A percentile compares a stretch with the other conserved stretches of the same genome.
Conservation (phyloP, 2,113 vertebrate genomes). For the Anguilla japonica region DNA sequence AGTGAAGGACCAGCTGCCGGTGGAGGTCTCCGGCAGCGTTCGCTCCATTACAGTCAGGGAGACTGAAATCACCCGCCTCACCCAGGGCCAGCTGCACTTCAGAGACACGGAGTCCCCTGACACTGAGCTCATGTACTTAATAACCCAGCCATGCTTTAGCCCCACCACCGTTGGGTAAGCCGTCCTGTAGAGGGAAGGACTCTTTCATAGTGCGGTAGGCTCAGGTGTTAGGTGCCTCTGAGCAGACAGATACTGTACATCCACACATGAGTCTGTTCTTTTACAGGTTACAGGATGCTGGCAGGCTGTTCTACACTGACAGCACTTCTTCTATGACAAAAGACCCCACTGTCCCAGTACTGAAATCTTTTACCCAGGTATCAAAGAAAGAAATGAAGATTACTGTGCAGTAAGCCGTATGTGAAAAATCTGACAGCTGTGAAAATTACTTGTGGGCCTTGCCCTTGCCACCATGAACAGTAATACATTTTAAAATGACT, state of each 20-base stretch:
- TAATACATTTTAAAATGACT: background rate
- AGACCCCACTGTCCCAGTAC: conserved; percentile 61
- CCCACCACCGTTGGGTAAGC: conserved; percentile 56
- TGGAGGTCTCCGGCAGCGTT: conserved; percentile 59
- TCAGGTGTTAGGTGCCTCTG: background rate
- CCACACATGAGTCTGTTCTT: background rate
- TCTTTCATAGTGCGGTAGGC: background rate
- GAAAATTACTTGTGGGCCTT: background rate
- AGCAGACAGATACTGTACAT: background rate
- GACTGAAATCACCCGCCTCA: conserved; percentile 69
- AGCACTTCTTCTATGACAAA: conserved; percentile 61
- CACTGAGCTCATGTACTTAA: conserved; percentile 65
- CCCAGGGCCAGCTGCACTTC: conserved; percentile 69
- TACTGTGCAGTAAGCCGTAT: background rate
- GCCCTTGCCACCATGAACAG: background rate
- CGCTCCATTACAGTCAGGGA: conserved; percentile 70
- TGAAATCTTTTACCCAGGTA: conserved; percentile 80
- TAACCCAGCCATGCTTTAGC: conserved; percentile 72
- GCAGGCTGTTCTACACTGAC: conserved; percentile 74
- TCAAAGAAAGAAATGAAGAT: background rate
- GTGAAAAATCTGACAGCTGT: background rate
- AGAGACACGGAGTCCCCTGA: conserved; percentile 67
- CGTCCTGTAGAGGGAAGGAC: background rate
- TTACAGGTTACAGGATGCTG: conserved; percentile 68
- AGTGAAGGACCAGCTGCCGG: conserved; percentile 74